phyloP scores from a whole-genome alignment of 1,140 invertebrate genomes.

The Chlorops oryzae region DNA sequence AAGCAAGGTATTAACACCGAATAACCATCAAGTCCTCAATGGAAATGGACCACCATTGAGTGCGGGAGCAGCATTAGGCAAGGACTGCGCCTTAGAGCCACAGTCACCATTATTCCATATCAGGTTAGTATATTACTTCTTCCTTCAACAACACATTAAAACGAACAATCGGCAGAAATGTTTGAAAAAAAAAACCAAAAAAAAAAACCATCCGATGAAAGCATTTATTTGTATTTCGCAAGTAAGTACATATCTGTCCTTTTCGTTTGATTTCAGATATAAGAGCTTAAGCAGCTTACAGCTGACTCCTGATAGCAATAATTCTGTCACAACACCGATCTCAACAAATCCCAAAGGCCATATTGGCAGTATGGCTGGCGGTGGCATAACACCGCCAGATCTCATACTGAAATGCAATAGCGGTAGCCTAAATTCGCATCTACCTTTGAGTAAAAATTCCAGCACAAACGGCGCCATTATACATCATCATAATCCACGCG shows the following conservation, averaged over 20 bases:
- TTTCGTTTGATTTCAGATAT: constrained; percentile 26
- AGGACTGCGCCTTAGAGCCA: constrained; percentile 31
- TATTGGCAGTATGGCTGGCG: too few relatives aligned
- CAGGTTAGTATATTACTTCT: too few relatives aligned
- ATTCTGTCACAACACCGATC: constrained; percentile 32
- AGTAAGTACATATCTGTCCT: too few relatives aligned
- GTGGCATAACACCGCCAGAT: constrained; percentile 31
- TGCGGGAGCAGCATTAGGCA: constrained; percentile 14
- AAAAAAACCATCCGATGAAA: too few relatives aligned
- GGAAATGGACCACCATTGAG: constrained; percentile 18
- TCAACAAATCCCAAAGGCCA: constrained; percentile 40
- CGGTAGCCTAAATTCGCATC: constrained; percentile 3
- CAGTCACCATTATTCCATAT: constrained; percentile 47
- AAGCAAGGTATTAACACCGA: constrained; percentile 40
- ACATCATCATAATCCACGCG: constrained; percentile 42
- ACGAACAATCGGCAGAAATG: too few relatives aligned
- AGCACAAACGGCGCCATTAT: constrained; percentile 26
- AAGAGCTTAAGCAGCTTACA: constrained; percentile 46
- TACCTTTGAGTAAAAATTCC: constrained; percentile 32
- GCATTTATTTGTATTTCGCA: too few relatives aligned
- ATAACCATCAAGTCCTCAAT: constrained; percentile 43
- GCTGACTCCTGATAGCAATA: constrained; percentile 41
- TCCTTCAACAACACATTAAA: too few relatives aligned
- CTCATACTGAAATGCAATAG: constrained; percentile 41
- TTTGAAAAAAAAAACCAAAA: too few relatives aligned